Evolutionary conservation across 2,797 vertebrate genomes (phyloP), one percentile per base, ranked within the genome.

Genomic region (Babyrousa celebensis): DNA sequence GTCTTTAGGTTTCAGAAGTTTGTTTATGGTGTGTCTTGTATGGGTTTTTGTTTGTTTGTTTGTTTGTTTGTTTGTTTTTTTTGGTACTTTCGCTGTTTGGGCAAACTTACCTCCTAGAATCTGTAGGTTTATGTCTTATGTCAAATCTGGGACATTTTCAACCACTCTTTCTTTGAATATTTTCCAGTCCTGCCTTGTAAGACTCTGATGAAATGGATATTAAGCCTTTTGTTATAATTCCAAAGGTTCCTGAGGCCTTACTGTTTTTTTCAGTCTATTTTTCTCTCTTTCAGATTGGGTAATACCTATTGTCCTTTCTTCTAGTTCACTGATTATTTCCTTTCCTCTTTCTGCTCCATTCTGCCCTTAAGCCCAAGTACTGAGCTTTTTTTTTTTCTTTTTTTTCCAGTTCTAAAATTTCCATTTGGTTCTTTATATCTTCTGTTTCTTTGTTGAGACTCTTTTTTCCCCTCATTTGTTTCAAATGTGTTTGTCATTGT

Each of bases 391-490:
- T 77, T 8, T 43, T 27, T 54, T 36, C 40, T 63, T 84, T 58
- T 79, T 29, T 92, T 95, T 80, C 62, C 21, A 85, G 60, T 36
- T 48, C 27, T 70, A 36, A 56, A 85, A 82, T 86, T 85, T 86
- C 25, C 20, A 25, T 86, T 82, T 94, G 58, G n/a, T n/a, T 90
- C 20, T 92, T 84, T 74, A 18, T 84, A 12, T 32, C 20, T 67
- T 68, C 70, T 25, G n/a, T 67, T 94, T 80, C 60, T 77, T 71
- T 68, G 0, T 67, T 32, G n/a, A 84, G 65, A 14, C 2, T 72
- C 15, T 40, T 65, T 11, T 25, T 8, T 7, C 20, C 5, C 17
- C 12, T 8, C 21, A 29, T 60, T 74, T 72, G 1, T 67, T 90
- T 87, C 32, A 72, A 60, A 23, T 27, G 20, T 29, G 12, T 52